These are phyloP conservation scores for Gonocerus acuteangulatus DNA, from an alignment of 2,888 invertebrate species.

Conservation along the genomic window DNA sequence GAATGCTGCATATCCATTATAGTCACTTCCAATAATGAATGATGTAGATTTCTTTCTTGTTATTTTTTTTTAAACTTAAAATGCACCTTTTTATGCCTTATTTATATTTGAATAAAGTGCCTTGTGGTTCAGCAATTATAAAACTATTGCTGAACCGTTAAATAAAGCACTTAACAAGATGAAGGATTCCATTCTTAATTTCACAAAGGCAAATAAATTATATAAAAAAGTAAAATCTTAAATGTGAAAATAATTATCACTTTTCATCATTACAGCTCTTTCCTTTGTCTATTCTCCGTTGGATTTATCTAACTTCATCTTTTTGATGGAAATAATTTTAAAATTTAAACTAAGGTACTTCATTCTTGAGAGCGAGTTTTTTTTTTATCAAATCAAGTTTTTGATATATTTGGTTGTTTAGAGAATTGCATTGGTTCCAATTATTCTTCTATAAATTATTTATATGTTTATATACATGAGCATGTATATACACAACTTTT, in stretches of 20 bases:
- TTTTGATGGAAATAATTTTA: too few species aligned
- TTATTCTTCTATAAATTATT: not conserved
- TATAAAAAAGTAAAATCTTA: too few species aligned
- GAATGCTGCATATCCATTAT: constrained; percentile 28
- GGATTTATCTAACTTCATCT: too few species aligned
- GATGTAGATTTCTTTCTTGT: constrained; percentile 17
- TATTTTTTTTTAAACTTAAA: constrained; percentile 8
- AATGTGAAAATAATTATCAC: too few species aligned
- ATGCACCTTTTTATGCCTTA: constrained; percentile 19
- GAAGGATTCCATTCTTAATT: too few species aligned
- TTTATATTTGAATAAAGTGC: constrained; percentile 6
- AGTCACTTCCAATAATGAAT: constrained; percentile 21
- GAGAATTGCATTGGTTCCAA: constrained; percentile 1
- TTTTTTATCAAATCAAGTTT: not conserved
- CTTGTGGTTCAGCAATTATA: not conserved
- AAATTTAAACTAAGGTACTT: not conserved
- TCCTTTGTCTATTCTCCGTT: too few species aligned
- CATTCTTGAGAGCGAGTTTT: not conserved
- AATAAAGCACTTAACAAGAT: too few species aligned
- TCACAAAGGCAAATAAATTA: too few species aligned
- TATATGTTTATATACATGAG: not conserved
- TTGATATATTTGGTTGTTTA: constrained; percentile 19
- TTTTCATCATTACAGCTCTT: too few species aligned
- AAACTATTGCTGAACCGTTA: too few species aligned
- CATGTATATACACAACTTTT: too few species aligned